Conservation (phyloP, 2,797 vertebrate genomes). For the Megalops cyprinoides region DNA sequence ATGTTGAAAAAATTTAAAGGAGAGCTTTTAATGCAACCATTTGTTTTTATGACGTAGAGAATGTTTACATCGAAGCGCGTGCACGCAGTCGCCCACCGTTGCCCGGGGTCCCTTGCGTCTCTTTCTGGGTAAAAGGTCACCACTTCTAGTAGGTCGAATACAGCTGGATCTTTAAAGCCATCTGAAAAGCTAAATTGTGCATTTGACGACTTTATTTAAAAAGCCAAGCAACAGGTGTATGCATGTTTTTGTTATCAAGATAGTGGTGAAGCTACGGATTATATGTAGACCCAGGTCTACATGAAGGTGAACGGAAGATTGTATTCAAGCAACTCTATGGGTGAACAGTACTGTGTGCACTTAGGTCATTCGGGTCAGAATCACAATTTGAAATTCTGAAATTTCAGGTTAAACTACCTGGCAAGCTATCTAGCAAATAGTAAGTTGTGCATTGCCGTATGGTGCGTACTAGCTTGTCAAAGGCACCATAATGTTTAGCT, state of each 20-base stretch:
- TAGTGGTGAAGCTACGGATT: not conserved
- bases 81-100: not conserved
- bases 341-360: slow-evolving; percentile 6
- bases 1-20: not conserved
- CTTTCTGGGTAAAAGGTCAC: slow-evolving; percentile 18
- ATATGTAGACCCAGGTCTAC: not conserved
- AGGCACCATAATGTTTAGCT: not conserved
- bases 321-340: not conserved
- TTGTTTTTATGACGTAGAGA: not conserved
- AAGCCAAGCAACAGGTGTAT: not conserved
- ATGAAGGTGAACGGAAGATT: not conserved
- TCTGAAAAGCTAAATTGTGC: not conserved
- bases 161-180: not conserved
- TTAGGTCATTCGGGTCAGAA: not conserved
- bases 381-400: not conserved
- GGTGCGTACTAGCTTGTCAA: too few relatives aligned
- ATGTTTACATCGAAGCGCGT: not conserved
- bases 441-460: not conserved
- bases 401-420: not conserved
- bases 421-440: not conserved
- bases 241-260: not conserved
- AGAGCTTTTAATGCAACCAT: not conserved
- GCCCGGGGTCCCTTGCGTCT: not conserved
- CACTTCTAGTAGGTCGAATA: not conserved
- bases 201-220: not conserved